Evolutionary conservation across 2,797 vertebrate species (phyloP), one percentile per base, ranked within the genome.

Genomic region (Lutjanus argentimaculatus): DNA sequence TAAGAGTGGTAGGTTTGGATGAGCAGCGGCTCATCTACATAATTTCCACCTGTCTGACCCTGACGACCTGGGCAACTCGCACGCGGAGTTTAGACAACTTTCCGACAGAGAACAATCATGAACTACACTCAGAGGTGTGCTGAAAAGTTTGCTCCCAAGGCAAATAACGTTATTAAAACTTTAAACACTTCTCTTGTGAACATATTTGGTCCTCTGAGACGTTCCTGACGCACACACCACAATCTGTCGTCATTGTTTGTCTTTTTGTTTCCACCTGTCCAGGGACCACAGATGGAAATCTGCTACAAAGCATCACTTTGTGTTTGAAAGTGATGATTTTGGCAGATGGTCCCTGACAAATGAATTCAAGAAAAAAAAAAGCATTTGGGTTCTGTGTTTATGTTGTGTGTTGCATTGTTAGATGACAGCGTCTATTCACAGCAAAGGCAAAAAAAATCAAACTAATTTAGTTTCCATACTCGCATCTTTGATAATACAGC

Each of bases 201-300:
- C 30, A 25, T 4, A 8, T 14, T 40, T 11, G 15, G n/a, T 62
- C 48, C 75, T 21, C 8, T 59, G 76, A 36, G 63, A 59, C 6
- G 53, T 16, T 21, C 21, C 6, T 17, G 36, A 8, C 25, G 19
- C 7, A 3, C 25, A 4, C 2, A 55, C 42, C 22, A 21, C 69
- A 55, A 36, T 74, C 61, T 73, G 58, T 10, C 14, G 7, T 59
- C 16, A 17, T 16, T 55, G 68, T 61, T 68, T 56, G 45, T 5
- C 15, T 15, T 62, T 75, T 55, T 67, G 25, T 10, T 14, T 78
- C 2, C 70, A 74, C 71, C 48, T 83, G 80, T 69, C 70, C 65
- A 2, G 53, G 53, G 40, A 68, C n/a, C 10, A 7, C 46, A 55
- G 66, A 63, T 8, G 40, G 45, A 43, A 15, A 51, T 43, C n/a